phyloP scores from a whole-genome alignment of 2,797 vertebrate species.

The Hippoglossus hippoglossus region DNA sequence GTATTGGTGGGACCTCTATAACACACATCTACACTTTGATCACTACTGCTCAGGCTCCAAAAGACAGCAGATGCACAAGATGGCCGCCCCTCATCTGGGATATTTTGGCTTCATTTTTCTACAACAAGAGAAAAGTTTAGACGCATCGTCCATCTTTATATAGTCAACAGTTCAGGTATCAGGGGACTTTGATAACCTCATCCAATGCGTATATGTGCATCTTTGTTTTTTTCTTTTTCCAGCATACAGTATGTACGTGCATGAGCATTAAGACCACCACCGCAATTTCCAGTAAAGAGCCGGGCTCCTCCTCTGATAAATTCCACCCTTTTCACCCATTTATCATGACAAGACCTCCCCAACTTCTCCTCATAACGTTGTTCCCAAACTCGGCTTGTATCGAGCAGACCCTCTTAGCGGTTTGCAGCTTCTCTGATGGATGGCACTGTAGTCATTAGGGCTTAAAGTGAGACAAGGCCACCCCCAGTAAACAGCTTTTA shows the following conservation, averaged over 20 bases:
- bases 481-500: constrained; percentile 77
- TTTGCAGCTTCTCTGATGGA: constrained; percentile 62
- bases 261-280: constrained; percentile 25
- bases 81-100: too few species aligned
- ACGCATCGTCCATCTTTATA: too few species aligned
- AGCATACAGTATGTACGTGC: neutral
- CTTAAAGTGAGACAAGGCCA: constrained; percentile 72
- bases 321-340: constrained; percentile 52
- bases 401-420: constrained; percentile 29
- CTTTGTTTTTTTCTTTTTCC: neutral
- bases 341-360: constrained; percentile 56
- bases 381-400: constrained; percentile 48
- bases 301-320: constrained; percentile 48
- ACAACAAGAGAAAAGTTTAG: too few species aligned
- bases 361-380: constrained; percentile 55
- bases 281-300: constrained; percentile 34
- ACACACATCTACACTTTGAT: too few species aligned
- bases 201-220: neutral
- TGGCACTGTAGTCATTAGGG: constrained; percentile 49
- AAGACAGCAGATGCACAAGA: too few species aligned
- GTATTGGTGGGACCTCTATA: too few species aligned
- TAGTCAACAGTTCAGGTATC: too few species aligned
- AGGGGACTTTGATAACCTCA: too few species aligned
- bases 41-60: too few species aligned
- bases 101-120: too few species aligned